These are phyloP conservation scores for Aspidapion aeneum DNA, from an alignment of 2,888 invertebrate species.

Conservation along the genomic window DNA sequence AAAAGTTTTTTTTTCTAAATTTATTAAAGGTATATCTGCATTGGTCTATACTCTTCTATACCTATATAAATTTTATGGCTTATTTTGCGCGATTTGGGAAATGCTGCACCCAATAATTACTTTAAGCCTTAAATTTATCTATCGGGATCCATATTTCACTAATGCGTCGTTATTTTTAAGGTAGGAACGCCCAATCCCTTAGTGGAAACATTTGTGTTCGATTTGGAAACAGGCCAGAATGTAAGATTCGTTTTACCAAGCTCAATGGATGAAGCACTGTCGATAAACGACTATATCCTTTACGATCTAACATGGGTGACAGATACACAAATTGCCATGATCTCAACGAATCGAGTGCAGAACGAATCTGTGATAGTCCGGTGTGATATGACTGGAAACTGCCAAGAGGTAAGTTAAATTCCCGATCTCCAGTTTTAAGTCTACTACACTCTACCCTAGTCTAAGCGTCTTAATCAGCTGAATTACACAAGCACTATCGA, in stretches of 20 bases:
- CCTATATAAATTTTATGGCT: too few species aligned
- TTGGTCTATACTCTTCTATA: too few species aligned
- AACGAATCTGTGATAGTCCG: conserved; percentile 50
- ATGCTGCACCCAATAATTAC: too few species aligned
- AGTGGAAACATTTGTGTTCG: conserved; percentile 63
- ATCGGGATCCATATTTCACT: too few species aligned
- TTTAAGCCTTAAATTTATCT: too few species aligned
- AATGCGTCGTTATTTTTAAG: conserved; percentile 40
- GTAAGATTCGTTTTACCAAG: conserved; percentile 25
- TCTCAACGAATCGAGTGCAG: conserved; percentile 86
- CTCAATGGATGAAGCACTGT: conserved; percentile 51
- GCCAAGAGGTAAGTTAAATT: conserved; percentile 27
- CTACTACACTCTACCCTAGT: too few species aligned
- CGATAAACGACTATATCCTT: conserved; percentile 62
- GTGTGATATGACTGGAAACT: conserved; percentile 29
- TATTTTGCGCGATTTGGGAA: too few species aligned
- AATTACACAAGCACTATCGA: too few species aligned
- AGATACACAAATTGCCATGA: conserved; percentile 61
- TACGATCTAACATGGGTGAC: conserved; percentile 73
- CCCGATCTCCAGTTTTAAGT: too few species aligned
- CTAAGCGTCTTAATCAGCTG: too few species aligned
- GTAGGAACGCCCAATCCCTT: conserved; percentile 71
- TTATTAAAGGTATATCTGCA: too few species aligned
- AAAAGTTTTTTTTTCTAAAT: too few species aligned
- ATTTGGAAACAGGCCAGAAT: conserved; percentile 43